Evolutionary conservation across 2,797 vertebrate genomes (phyloP), one percentile per base, ranked within the genome.

Genomic region (Alosa sapidissima): DNA sequence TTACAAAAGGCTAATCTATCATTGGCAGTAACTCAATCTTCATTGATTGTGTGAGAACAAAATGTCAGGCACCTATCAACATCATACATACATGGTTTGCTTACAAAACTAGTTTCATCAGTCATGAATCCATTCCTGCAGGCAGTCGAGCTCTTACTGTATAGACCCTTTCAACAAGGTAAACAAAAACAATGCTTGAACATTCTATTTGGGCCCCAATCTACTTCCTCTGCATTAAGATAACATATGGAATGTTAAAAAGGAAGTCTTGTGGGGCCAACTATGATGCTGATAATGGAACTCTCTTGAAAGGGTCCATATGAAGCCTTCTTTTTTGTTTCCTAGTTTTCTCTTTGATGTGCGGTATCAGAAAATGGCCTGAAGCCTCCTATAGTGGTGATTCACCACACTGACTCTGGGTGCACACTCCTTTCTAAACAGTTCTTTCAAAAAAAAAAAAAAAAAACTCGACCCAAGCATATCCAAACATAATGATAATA

Each of bases 401-500:
- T 45, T 78, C 72, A 78, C 41, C 41, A 19, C 72, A 24, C n/a
- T 19, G 54, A 7, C 54, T 19, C 54, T 72, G n/a, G 2, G 33
- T 41, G 33, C 11, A 47, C 72, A 47, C 41, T 78, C 33, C 13
- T 16, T 78, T 45, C 19, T 78, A 45, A 78, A 78, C 41, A 78
- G 3, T 78, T 16, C 36, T 36, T 75, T 21, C n/a, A n/a, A n/a
- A n/a, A n/a, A n/a, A 28, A 28, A 28, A 28, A 28, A 41, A 36
- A 72, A 72, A 19, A 72, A 28, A 72, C 68, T 72, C 68, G 11
- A 13, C 13, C 33, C 13, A 58, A 75, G 14, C 33, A 75, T 78
- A 78, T 45, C 78, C 72, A 21, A 78, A 78, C 14, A 19, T 78
- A n/a, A n/a, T n/a, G n/a, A n/a, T n/a, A n/a, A n/a, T n/a, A n/a